Base-by-base conservation (phyloP, 2,888 invertebrate species). In the Deilephila elpenor region DNA sequence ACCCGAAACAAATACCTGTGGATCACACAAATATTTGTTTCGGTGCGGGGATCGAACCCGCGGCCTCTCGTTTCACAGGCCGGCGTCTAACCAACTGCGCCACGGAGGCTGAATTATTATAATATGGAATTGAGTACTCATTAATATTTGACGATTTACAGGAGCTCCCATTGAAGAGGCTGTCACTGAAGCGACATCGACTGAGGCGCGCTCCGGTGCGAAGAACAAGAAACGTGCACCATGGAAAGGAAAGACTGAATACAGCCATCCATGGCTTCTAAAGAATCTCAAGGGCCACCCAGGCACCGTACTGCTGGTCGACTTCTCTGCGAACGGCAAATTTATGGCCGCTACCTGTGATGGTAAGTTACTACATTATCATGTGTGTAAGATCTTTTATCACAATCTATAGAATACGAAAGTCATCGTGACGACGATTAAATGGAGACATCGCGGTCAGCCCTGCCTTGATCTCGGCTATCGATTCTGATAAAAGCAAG, bases 271-370 rank as follows among this genome's bases (percentile, higher is more conserved):
- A n/a, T 98, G 98, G 98, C 95, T 98, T 78, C 92, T 97, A 51
- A 96, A 97, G 77, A 96, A 97, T 73, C 95, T 98, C 80, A 98
- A 98, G 90, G 98, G 98, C 19, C 98, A 98, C 89, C 96, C 97
- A 1, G 96, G 96, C 51, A 95, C 95, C 17, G 96, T 98, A 67
- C 92, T 97, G 29, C 96, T 97, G 83, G 96, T 98, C 89, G 97
- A 97, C 86, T 97, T 97, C 89, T 97, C 98, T 80, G 95, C 96
- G 75, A 98, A 98, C 91, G 98, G 97, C 79, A 98, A 98, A 93
- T 98, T 96, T 87, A 95, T 98, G 86, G 97, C 97, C 76, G 97
- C 97, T 75, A 97, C 97, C 86, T 97, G 97, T 82, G 97, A 97
- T 95, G 98, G 98, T 98, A 95, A 95, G 96, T 94, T 74, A 75